phyloP scores from a whole-genome alignment of 2,113 vertebrate species.

The Ptilorrhoa leucosticta region DNA sequence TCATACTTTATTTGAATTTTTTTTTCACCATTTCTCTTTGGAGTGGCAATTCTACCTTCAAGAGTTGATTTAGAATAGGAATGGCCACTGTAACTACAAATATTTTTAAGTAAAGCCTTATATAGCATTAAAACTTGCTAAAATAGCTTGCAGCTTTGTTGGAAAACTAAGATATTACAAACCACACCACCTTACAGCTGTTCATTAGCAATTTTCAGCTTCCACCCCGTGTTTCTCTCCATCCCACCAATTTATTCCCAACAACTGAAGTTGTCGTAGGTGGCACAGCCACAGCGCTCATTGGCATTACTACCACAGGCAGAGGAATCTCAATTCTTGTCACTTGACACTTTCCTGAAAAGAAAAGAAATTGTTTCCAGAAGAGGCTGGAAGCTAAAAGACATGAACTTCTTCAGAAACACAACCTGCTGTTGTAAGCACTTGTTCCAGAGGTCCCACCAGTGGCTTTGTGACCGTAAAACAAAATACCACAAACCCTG shows the following conservation, averaged over 20 bases:
- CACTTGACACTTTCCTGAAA: not conserved
- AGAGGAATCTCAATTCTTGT: not conserved
- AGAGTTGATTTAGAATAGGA: not conserved
- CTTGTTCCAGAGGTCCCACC: not conserved
- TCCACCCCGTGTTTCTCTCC: not conserved
- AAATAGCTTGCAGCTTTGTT: not conserved
- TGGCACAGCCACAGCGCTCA: not conserved
- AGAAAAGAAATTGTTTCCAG: not conserved
- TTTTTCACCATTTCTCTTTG: constrained; percentile 25
- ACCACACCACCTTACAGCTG: not conserved
- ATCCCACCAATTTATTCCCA: not conserved
- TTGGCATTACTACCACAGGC: not conserved
- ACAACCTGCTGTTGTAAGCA: not conserved
- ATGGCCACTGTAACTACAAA: not conserved
- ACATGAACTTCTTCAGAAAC: not conserved
- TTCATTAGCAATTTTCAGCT: not conserved
- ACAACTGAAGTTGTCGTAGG: not conserved
- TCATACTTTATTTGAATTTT: constrained; percentile 52
- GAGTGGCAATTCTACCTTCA: not conserved
- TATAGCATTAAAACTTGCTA: not conserved
- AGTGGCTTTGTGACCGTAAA: not conserved
- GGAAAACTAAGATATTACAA: not conserved
- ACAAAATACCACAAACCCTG: not conserved
- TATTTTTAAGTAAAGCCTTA: not conserved
- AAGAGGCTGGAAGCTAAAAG: not conserved